Conservation (phyloP, 2,888 invertebrate species). For the Platycheirus rosarum region DNA sequence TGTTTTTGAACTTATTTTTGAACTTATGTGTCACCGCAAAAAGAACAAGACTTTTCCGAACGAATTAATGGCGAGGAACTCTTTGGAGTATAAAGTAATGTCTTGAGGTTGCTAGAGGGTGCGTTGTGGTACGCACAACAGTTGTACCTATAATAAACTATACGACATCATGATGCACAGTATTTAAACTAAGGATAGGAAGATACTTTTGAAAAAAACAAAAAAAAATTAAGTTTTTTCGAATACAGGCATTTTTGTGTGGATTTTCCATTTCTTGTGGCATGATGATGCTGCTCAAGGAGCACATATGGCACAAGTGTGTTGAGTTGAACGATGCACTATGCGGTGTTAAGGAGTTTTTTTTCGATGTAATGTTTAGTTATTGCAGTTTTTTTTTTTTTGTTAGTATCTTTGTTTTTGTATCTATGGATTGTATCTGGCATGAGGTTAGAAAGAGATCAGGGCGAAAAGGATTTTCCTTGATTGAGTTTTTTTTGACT, state of each 20-base stretch:
- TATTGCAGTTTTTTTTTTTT: slow-evolving; percentile 39
- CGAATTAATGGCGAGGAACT: slow-evolving; percentile 44
- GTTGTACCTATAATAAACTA: slow-evolving; percentile 80
- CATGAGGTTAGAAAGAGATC: slow-evolving; percentile 71
- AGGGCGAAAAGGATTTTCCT: slow-evolving; percentile 59
- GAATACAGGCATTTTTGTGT: slow-evolving; percentile 66
- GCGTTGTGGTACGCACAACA: slow-evolving; percentile 80
- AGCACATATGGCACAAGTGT: slow-evolving; percentile 81
- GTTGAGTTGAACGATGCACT: slow-evolving; percentile 72
- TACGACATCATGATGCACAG: slow-evolving; percentile 78
- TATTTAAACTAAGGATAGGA: slow-evolving; percentile 79
- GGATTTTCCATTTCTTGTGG: slow-evolving; percentile 62
- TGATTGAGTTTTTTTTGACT: slow-evolving; percentile 10
- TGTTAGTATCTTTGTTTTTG: slow-evolving; percentile 14
- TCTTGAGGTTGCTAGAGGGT: slow-evolving; percentile 56
- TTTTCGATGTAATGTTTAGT: slow-evolving; percentile 10
- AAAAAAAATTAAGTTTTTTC: slow-evolving; percentile 13
- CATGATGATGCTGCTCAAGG: slow-evolving; percentile 42
- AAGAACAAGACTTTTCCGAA: slow-evolving; percentile 27
- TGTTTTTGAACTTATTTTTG: slow-evolving; percentile 74
- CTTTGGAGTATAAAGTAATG: slow-evolving; percentile 35
- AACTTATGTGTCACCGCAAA: slow-evolving; percentile 66
- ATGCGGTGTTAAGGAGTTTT: slow-evolving; percentile 46
- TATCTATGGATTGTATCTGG: slow-evolving; percentile 57
- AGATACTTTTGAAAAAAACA: slow-evolving; percentile 57